phyloP scores from a whole-genome alignment of 1,140 invertebrate genomes.

The Habropoda laboriosa region DNA sequence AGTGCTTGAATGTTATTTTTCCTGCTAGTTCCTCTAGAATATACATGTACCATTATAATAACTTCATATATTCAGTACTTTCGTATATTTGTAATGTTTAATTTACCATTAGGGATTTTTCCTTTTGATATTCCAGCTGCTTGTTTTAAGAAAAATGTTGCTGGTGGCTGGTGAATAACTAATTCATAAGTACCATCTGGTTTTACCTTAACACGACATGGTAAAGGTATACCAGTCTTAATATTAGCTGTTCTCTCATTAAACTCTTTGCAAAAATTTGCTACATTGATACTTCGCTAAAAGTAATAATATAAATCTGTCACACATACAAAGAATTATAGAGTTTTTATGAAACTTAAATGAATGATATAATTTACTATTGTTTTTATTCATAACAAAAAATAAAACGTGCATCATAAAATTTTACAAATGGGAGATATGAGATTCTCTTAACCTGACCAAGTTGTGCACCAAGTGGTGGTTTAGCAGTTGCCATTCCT shows the following conservation, averaged over 20 bases:
- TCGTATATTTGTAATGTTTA: not conserved
- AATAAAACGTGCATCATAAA: not conserved
- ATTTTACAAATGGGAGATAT: not conserved
- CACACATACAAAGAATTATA: constrained; percentile 21
- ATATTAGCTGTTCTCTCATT: constrained; percentile 96
- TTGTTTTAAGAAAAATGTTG: constrained; percentile 94
- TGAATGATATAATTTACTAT: not conserved
- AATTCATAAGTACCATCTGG: constrained; percentile 94
- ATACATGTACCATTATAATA: not conserved
- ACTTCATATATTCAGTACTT: not conserved
- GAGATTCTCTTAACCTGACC: constrained; percentile 87
- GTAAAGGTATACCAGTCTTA: constrained; percentile 95
- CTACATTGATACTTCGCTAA: constrained; percentile 97
- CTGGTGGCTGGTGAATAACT: constrained; percentile 91
- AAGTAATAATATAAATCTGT: constrained; percentile 65
- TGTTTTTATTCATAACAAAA: not conserved
- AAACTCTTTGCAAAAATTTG: constrained; percentile 98
- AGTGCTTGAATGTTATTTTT: constrained; percentile 96
- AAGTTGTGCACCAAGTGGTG: constrained; percentile 94
- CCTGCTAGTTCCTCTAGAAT: constrained; percentile 91
- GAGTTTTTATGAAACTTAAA: not conserved
- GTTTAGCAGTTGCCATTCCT: constrained; percentile 92
- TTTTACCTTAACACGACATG: constrained; percentile 91
- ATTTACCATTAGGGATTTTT: constrained; percentile 28
- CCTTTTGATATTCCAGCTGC: constrained; percentile 94